Evolutionary conservation across 92 coral and sea anemone species (phyloP), one percentile per base, ranked within the genome.

Genomic region (Blastomussa wellsi): DNA sequence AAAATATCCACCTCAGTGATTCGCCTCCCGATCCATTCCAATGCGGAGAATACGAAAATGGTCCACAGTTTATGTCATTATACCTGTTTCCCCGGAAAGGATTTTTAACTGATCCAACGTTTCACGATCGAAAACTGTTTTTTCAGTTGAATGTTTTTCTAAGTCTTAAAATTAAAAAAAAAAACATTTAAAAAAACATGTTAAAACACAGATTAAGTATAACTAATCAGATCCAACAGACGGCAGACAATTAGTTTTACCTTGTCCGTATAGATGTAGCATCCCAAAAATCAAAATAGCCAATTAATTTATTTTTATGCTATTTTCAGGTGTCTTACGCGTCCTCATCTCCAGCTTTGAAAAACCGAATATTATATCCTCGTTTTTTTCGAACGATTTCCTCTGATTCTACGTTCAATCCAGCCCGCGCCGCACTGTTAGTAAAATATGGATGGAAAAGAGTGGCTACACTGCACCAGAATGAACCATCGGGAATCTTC

Each of bases 351-450:
- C 94, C 94, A 69, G 89, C 86, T 16, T 53, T 91, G 42, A 86
- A 80, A 47, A 81, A 91, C 70, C 88, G 94, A 20, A 72, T 74
- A 49, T 38, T 88, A 6, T 91, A 88, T 79, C 92, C 92, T 77
- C 90, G 90, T 59, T 91, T 91, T 68, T 91, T 91, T 70, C 92
- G 94, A 41, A 89, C 94, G 36, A 89, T 91, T 88, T 86, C 94
- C 16, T 85, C 92, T 36, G 94, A 91, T 59, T 86, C 73, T 53
- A 90, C 94, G n/a, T 91, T 91, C 79, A 91, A 91, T 42, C 94
- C 90, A 49, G 94, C 94, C n/a, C 83, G 94, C 22, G 84, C 84
- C 57, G 90, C 92, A 51, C 84, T 91, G 68, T 51, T 91, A 79
- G 79, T 52, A 13, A 79, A 71, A 60, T 88, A 85, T 22, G 94